phyloP scores from a whole-genome alignment of 2,888 invertebrate species.

The Dolomedes plantarius region DNA sequence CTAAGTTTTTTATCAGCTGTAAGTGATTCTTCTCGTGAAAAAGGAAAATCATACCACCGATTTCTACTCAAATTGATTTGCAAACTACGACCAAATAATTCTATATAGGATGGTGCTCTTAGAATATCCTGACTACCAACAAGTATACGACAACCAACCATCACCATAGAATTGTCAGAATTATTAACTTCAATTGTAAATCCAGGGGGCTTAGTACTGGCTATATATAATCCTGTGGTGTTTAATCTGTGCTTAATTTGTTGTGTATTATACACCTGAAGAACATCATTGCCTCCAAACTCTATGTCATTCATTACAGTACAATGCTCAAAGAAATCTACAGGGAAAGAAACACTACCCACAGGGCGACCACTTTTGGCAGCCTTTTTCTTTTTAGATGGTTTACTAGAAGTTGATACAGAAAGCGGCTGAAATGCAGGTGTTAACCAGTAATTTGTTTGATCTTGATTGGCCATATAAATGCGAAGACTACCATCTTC shows the following conservation, averaged over 20 bases:
- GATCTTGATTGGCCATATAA: slow-evolving; percentile 91
- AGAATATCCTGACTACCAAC: slow-evolving; percentile 89
- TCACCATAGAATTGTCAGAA: slow-evolving; percentile 90
- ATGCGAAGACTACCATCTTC: slow-evolving; percentile 97
- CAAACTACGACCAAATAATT: slow-evolving; percentile 86
- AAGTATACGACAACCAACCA: slow-evolving; percentile 90
- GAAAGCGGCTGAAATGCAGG: slow-evolving; percentile 81
- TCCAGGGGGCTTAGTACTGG: slow-evolving; percentile 92
- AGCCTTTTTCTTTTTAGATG: slow-evolving; percentile 69
- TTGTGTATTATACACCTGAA: slow-evolving; percentile 94
- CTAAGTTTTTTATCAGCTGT: slow-evolving; percentile 88
- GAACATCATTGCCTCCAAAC: slow-evolving; percentile 93
- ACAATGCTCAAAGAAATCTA: slow-evolving; percentile 98
- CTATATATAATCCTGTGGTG: slow-evolving; percentile 91
- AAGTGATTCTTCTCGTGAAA: slow-evolving; percentile 94
- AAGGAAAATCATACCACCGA: slow-evolving; percentile 96
- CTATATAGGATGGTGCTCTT: slow-evolving; percentile 86
- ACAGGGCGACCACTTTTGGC: slow-evolving; percentile 80
- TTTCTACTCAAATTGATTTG: slow-evolving; percentile 84
- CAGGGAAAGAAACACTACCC: slow-evolving; percentile 86
- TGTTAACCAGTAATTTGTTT: slow-evolving; percentile 82
- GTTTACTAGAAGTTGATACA: slow-evolving; percentile 43
- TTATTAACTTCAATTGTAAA: slow-evolving; percentile 92
- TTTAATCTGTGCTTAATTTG: slow-evolving; percentile 94
- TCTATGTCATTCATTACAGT: slow-evolving; percentile 93